phyloP scores from a whole-genome alignment of 2,797 vertebrate species.

The Clarias platycephalus region DNA sequence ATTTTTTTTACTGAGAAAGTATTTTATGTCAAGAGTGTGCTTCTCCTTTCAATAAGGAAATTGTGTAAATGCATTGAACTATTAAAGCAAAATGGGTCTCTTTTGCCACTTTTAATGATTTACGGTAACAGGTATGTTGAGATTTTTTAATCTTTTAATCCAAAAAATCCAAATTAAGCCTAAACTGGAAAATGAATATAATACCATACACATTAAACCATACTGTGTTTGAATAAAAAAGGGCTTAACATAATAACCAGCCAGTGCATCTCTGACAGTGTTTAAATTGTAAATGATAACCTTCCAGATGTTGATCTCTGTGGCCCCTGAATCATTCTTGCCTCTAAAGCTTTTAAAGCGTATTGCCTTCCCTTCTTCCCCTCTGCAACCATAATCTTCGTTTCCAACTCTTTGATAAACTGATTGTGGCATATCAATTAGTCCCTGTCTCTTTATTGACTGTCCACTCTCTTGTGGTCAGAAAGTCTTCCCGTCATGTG shows the following conservation, averaged over 20 bases:
- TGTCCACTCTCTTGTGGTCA: conserved; percentile 14
- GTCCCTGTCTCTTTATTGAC: neutral
- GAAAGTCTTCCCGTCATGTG: conserved; percentile 18
- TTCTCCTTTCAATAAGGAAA: neutral
- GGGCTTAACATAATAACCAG: neutral
- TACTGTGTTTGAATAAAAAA: neutral
- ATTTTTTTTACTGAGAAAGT: neutral
- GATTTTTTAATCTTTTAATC: neutral
- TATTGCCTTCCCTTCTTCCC: neutral
- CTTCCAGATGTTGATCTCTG: neutral
- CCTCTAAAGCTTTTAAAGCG: neutral
- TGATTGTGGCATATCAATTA: neutral
- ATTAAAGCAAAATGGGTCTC: neutral
- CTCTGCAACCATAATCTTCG: neutral
- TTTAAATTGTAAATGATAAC: neutral
- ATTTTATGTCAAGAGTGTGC: neutral
- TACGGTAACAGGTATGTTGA: neutral
- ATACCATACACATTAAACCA: neutral
- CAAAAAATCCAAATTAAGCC: neutral
- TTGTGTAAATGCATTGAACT: neutral
- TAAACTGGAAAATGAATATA: neutral
- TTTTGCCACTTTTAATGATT: neutral
- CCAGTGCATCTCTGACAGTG: neutral
- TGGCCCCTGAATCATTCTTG: neutral
- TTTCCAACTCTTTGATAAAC: neutral